Conservation (phyloP, 2,888 invertebrate genomes). For the Drosophila buzzatii region DNA sequence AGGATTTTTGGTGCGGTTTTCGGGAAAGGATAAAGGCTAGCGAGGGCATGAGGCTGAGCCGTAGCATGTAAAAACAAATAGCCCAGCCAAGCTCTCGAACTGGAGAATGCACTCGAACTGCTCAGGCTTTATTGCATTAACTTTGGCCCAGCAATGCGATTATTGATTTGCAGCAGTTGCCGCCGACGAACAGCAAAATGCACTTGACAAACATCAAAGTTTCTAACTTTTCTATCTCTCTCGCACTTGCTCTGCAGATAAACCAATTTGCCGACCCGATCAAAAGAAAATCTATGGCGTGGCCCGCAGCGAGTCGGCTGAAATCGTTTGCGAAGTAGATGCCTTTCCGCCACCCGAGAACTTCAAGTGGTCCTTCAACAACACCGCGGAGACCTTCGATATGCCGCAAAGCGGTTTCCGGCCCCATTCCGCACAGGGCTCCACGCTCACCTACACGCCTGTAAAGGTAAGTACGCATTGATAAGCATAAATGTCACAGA, state of each 20-base stretch:
- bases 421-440: slow-evolving; percentile 87
- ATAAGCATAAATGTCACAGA: slow-evolving; percentile 4
- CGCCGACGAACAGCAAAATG: slow-evolving; percentile 67
- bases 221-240: slow-evolving; percentile 28
- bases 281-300: slow-evolving; percentile 93
- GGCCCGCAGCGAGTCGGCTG: slow-evolving; percentile 92
- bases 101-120: slow-evolving; percentile 43
- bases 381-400: slow-evolving; percentile 92
- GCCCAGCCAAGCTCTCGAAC: slow-evolving; percentile 12
- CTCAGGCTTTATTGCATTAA: slow-evolving; percentile 58
- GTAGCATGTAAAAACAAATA: slow-evolving; percentile 53
- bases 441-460: slow-evolving; percentile 91
- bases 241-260: slow-evolving; percentile 87
- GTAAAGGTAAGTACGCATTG: slow-evolving; percentile 85
- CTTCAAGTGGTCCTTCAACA: slow-evolving; percentile 96
- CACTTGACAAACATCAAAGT: slow-evolving; percentile 67
- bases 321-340: slow-evolving; percentile 93
- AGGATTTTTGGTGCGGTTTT: slow-evolving; percentile 64
- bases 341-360: slow-evolving; percentile 93
- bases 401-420: slow-evolving; percentile 89
- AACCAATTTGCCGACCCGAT: slow-evolving; percentile 91
- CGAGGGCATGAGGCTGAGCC: not conserved
- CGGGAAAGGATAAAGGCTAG: slow-evolving; percentile 1
- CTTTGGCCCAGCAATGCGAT: slow-evolving; percentile 66
- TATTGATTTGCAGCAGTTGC: slow-evolving; percentile 67